These are phyloP conservation scores for Crossocerus cetratus DNA, from an alignment of 2,888 invertebrate species.

Conservation along the genomic window DNA sequence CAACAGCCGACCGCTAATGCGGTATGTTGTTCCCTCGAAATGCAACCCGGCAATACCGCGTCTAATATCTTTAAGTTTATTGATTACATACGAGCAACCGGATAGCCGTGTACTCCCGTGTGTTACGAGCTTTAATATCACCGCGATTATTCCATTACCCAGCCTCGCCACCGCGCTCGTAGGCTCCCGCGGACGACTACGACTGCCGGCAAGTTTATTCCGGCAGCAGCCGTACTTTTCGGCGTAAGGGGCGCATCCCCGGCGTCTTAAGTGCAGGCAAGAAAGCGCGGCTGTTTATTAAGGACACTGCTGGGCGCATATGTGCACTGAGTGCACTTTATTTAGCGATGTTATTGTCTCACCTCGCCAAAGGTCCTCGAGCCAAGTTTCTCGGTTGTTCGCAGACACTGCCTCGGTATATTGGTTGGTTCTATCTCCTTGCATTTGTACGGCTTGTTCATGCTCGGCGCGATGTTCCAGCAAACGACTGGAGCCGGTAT, in stretches of 20 bases:
- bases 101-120: background rate
- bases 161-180: background rate
- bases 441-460: slow-evolving; percentile 81
- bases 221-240: background rate
- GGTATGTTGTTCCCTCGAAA: slow-evolving; percentile 29
- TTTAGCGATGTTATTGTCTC: slow-evolving; percentile 37
- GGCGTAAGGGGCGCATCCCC: background rate
- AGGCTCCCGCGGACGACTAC: background rate
- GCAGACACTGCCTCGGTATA: slow-evolving; percentile 79
- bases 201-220: background rate
- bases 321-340: slow-evolving; percentile 15
- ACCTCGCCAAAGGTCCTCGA: slow-evolving; percentile 81
- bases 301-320: slow-evolving; percentile 7
- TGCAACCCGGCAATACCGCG: slow-evolving; percentile 13
- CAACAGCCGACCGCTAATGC: slow-evolving; percentile 28
- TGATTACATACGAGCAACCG: background rate
- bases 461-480: slow-evolving; percentile 82
- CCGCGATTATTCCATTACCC: background rate
- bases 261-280: background rate
- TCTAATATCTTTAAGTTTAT: slow-evolving; percentile 20
- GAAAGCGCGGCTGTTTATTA: background rate
- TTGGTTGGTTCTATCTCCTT: slow-evolving; percentile 80
- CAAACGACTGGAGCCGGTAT: slow-evolving; percentile 79
- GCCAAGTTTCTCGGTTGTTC: slow-evolving; percentile 80
- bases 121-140: background rate